phyloP scores from a whole-genome alignment of 1,140 invertebrate species.

The Drosophila quadrilineata region DNA sequence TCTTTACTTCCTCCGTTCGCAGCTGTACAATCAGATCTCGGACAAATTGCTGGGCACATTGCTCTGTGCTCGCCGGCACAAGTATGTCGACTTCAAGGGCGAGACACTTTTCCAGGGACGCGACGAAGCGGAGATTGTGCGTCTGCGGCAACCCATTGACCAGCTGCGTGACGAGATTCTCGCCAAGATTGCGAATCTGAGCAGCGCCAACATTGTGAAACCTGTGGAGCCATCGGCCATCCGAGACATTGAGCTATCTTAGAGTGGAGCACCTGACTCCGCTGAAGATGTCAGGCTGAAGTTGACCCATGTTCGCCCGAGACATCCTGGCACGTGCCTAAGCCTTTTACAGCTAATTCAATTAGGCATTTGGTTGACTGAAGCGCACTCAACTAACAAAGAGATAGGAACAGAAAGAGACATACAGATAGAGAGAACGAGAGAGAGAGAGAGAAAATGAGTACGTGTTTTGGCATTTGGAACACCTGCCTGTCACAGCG shows the following conservation, averaged over 20 bases:
- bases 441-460: constrained; percentile 36
- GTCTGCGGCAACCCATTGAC: constrained; percentile 26
- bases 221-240: constrained; percentile 12
- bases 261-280: neutral
- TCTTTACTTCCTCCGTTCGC: neutral
- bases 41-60: constrained; percentile 59
- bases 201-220: constrained; percentile 21
- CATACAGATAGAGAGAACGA: neutral
- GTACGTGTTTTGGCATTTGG: constrained; percentile 14
- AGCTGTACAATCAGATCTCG: constrained; percentile 54
- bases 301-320: constrained; percentile 43
- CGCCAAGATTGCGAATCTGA: constrained; percentile 46
- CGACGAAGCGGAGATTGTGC: constrained; percentile 34
- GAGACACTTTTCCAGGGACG: constrained; percentile 62
- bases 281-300: neutral
- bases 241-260: constrained; percentile 13
- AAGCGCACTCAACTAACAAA: neutral
- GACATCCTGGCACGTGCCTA: constrained; percentile 37
- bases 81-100: constrained; percentile 48
- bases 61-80: constrained; percentile 44
- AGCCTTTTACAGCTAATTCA: constrained; percentile 64
- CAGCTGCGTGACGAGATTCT: constrained; percentile 39
- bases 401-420: no score
- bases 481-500: constrained; percentile 33
- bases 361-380: constrained; percentile 43